These are phyloP conservation scores for Xiphydria camelus DNA, from an alignment of 2,888 invertebrate species.

Conservation along the genomic window DNA sequence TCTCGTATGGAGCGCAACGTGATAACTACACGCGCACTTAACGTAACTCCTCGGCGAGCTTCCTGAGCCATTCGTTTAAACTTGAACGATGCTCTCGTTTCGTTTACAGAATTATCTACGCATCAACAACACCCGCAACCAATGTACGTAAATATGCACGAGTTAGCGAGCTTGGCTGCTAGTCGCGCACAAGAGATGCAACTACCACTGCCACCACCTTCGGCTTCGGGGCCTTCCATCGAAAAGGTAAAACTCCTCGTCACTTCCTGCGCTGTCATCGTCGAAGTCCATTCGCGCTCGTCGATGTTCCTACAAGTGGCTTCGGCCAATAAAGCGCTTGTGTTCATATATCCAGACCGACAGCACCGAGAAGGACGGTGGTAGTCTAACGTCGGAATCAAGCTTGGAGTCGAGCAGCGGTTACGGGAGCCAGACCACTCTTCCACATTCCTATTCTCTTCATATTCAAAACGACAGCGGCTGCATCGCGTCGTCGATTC, in stretches of 20 bases:
- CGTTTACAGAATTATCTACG: constrained; percentile 44
- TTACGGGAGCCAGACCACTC: constrained; percentile 76
- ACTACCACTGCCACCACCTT: constrained; percentile 63
- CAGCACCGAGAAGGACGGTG: constrained; percentile 50
- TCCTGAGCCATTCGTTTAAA: no score
- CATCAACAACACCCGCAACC: constrained; percentile 60
- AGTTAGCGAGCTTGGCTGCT: constrained; percentile 81
- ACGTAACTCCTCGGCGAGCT: no score
- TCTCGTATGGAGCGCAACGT: no score
- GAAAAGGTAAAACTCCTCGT: constrained; percentile 66
- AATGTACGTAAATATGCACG: constrained; percentile 90
- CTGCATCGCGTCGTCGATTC: constrained; percentile 44
- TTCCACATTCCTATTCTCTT: constrained; percentile 58
- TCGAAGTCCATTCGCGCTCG: no score
- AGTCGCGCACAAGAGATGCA: constrained; percentile 69
- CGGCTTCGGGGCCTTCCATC: constrained; percentile 43
- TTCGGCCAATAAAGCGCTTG: background rate
- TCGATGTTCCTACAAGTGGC: no score
- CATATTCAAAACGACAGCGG: constrained; percentile 44
- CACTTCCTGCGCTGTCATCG: no score
- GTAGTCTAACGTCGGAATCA: constrained; percentile 65
- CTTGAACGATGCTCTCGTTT: no score
- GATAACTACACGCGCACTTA: no score
- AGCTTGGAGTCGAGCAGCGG: constrained; percentile 77
- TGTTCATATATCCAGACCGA: constrained; percentile 42